A percentile compares a stretch with the other conserved stretches of the same genome.
Conservation (phyloP, 2,797 vertebrate species). For the Harpagifer antarcticus region DNA sequence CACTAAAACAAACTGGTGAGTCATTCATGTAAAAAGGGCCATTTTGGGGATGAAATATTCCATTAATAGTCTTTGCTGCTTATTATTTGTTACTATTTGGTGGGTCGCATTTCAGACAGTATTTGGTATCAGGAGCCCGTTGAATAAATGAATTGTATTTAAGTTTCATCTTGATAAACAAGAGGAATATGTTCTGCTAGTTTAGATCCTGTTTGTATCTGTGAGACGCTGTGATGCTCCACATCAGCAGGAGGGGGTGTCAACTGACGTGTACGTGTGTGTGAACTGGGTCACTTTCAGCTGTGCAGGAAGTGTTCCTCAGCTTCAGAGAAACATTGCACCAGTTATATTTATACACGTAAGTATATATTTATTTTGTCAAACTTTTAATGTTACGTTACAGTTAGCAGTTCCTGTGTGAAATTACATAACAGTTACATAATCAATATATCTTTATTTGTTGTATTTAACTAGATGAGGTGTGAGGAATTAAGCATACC, state of each 20-base stretch:
- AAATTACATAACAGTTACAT: no score
- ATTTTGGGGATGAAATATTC: no score
- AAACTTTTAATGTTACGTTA: neutral
- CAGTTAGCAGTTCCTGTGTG: no score
- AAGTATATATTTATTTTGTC: neutral
- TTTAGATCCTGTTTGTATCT: neutral
- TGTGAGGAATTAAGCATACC: no score
- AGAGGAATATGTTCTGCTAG: neutral
- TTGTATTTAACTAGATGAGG: no score
- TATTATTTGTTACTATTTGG: neutral
- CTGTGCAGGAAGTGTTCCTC: neutral
- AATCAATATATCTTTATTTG: no score
- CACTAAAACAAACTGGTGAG: no score
- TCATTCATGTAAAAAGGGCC: no score
- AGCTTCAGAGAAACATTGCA: neutral
- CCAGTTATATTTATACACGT: neutral
- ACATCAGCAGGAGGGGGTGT: constrained; percentile 19
- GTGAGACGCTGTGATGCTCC: neutral
- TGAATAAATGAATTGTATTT: neutral
- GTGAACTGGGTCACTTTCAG: constrained; percentile 12
- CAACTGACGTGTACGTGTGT: neutral
- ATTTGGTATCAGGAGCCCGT: neutral
- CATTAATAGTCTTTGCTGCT: neutral
- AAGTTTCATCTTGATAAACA: neutral
- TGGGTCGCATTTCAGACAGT: neutral